Evolutionary conservation across 2,797 vertebrate species (phyloP).

Genomic region (Vespertilio murinus): DNA sequence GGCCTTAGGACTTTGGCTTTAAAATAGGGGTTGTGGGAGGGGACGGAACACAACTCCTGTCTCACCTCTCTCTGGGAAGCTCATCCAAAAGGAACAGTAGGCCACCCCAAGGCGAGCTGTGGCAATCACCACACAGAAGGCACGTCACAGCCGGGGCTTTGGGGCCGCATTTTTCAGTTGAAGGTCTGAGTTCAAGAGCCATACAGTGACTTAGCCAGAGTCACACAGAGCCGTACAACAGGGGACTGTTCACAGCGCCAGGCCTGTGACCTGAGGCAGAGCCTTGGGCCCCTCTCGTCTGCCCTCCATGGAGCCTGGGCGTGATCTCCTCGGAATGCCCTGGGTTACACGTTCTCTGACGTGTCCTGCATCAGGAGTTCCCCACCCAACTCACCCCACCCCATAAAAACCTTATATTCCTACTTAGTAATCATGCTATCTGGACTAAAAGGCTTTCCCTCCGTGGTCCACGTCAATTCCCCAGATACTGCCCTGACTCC

Average conservation of each 20-base stretch:
- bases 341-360: background rate
- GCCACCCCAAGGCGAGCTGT: background rate
- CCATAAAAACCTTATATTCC: background rate
- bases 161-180: background rate
- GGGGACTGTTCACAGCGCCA: background rate
- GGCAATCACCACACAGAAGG: background rate
- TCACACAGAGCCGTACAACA: background rate
- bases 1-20: background rate
- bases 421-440: background rate
- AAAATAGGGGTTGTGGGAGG: background rate
- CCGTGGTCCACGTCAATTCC: background rate
- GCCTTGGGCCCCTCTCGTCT: background rate
- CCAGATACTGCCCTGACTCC: background rate
- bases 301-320: background rate
- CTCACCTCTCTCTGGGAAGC: conserved; percentile 39
- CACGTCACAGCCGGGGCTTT: background rate
- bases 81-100: background rate
- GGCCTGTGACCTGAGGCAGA: background rate
- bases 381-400: background rate
- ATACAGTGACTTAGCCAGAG: background rate
- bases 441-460: background rate
- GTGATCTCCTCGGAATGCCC: background rate
- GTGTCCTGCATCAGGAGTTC: background rate
- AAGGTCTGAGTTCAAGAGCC: conserved; percentile 35
- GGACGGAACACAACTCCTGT: background rate